Base-by-base conservation (phyloP, 1,140 invertebrate species). In the Scaptomyza pallida region DNA sequence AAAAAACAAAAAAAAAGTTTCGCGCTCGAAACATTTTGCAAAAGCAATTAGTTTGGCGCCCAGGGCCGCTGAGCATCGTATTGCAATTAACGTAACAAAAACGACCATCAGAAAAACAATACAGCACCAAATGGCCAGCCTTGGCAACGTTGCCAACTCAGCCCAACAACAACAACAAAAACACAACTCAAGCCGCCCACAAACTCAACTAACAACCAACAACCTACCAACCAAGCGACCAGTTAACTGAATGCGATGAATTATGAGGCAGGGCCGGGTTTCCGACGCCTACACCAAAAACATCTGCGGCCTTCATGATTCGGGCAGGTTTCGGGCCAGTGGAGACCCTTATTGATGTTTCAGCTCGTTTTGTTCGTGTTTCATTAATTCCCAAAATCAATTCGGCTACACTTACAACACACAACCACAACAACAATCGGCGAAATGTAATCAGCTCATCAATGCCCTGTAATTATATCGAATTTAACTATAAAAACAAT, bases 31-130 rank as follows among this genome's bases (percentile, higher is more conserved):
- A 80, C 80, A 74, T 72, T 82, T 71, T 62, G 71, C 76, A 57
- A 82, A 88, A 88, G 82, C 82, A 88, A 88, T 88, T 88, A 88
- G 82, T 88, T 82, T 75, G 61, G 33, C 61, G 72, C 78, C 63
- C 35, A 60, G 59, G 81, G 78, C 68, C 63, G 52, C 51, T 13
- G 65, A 71, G 82, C 82, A 88, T 88, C 82, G 82, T 78, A 82
- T 88, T 88, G 82, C 82, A 88, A 88, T 88, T 88, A 88, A 79
- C 82, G 82, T 72, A 37, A 41, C 62, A 72, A 69, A 86, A 79
- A 79, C 41, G 80, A 79, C 68, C 71, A 68, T 12, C 45, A 63
- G 60, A 70, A 70, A 77, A 86, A 85, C 76, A 86, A 85, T 74
- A 77, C 77, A 68, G 62, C 60, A 35, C 30, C 79, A 74, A 81